Base-by-base conservation (phyloP, 1,140 invertebrate species). In the Pinna nobilis region DNA sequence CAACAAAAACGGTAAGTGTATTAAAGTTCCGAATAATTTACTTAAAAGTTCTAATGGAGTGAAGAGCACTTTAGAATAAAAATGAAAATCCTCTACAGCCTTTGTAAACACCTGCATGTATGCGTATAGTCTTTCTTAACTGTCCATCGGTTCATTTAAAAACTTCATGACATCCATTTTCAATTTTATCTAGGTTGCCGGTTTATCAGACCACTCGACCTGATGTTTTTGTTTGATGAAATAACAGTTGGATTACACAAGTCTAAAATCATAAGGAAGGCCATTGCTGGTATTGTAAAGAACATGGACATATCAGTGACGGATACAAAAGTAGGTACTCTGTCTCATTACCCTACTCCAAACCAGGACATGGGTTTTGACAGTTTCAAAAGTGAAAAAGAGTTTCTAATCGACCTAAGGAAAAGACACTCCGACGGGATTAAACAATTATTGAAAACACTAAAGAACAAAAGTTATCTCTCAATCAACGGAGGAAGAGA, bases 171-270 rank as follows among this genome's bases (percentile, higher is more conserved):
- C 7, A 37, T 55, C 6, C 20, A 23, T 20, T 55, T 23, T 53
- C 25, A 32, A 53, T 47, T n/a, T n/a, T 47, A 47, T 70, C 4
- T 65, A 70, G 71, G 13, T 72, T 77, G 79, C 50, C 20, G 76
- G 74, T 60, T n/a, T n/a, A n/a, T 39, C 53, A 5, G 49, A 57
- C 1, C 57, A 66, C 20, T 66, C 1, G 80, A 84, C 53, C 49
- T 82, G 18, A 66, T 84, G 41, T 83, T 83, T 57, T 67, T 81
- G 3, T 85, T 76, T 68, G 77, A 85, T 51, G 47, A 78, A 28
- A 47, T 66, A 3, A 65, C 71, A 9, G 55, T 80, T 44, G 77
- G 79, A 35, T 13, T 37, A 3, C 18, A 9, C 0, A 64, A 75
- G 30, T 53, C 76, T 9, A 57, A 49, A 3, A 49, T 63, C 5